These are phyloP conservation scores for Aeoliscus strigatus DNA, from an alignment of 2,797 vertebrate species.

Conservation along the genomic window DNA sequence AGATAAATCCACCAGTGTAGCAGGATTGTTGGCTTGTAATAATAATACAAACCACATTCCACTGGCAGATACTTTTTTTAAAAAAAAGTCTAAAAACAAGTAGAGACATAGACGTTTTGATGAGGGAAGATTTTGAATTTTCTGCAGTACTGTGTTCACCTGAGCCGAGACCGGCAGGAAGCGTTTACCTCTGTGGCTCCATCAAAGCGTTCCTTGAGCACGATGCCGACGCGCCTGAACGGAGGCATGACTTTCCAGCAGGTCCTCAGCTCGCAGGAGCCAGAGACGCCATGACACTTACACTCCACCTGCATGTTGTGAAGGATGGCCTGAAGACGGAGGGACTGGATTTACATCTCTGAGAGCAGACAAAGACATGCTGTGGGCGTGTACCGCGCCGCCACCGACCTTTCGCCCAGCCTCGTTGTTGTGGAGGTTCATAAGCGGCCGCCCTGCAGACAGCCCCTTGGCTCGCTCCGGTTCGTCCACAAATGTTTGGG, in stretches of 20 bases:
- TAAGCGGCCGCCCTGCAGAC: constrained; percentile 70
- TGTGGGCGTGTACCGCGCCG: not conserved
- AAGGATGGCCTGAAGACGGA: constrained; percentile 70
- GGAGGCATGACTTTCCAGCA: constrained; percentile 83
- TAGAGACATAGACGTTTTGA: no score
- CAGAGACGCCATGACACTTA: constrained; percentile 76
- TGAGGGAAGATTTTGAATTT: no score
- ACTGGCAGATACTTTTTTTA: no score
- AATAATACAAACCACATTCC: no score
- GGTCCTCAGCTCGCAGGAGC: constrained; percentile 75
- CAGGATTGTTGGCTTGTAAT: no score
- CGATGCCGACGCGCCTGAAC: constrained; percentile 65
- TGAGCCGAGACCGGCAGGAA: not conserved
- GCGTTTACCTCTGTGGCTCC: constrained; percentile 73
- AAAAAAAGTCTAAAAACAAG: no score
- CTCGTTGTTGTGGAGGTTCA: constrained; percentile 81
- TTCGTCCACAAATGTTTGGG: constrained; percentile 80
- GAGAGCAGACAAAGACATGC: not conserved
- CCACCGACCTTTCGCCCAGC: constrained; percentile 73
- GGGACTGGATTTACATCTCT: not conserved
- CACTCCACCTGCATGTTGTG: constrained; percentile 80
- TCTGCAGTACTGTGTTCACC: no score
- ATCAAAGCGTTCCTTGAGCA: constrained; percentile 79
- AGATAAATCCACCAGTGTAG: no score
- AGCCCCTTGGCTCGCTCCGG: constrained; percentile 69